These are phyloP conservation scores for Orthosia cruda DNA, from an alignment of 2,888 invertebrate species.

Conservation along the genomic window DNA sequence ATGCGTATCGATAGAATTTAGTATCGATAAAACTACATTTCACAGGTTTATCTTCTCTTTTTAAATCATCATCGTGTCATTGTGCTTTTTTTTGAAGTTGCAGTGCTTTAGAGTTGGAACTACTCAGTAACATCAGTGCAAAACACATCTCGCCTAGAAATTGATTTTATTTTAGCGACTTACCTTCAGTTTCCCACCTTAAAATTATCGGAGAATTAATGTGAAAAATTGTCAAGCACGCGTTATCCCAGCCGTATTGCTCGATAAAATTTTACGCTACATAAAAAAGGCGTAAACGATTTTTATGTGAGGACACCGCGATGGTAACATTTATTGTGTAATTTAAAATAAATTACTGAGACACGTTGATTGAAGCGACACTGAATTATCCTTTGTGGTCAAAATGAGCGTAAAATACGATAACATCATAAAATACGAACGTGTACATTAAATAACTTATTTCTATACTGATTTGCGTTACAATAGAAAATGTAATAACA, in stretches of 20 bases:
- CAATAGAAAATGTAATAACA: slow-evolving; percentile 20
- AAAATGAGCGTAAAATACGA: slow-evolving; percentile 28
- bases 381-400: slow-evolving; percentile 27
- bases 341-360: slow-evolving; percentile 13
- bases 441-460: slow-evolving; percentile 15
- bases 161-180: too few relatives aligned
- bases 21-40: slow-evolving; percentile 32
- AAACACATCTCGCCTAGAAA: too few relatives aligned
- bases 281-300: neutral
- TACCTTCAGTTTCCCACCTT: too few relatives aligned
- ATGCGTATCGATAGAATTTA: slow-evolving; percentile 25
- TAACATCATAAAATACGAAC: slow-evolving; percentile 21
- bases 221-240: too few relatives aligned
- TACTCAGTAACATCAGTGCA: too few relatives aligned
- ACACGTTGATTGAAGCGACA: slow-evolving; percentile 18
- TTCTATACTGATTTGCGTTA: slow-evolving; percentile 16
- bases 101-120: too few relatives aligned
- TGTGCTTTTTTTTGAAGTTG: too few relatives aligned
- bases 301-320: neutral
- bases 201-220: too few relatives aligned
- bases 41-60: too few relatives aligned
- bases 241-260: too few relatives aligned
- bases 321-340: slow-evolving; percentile 1
- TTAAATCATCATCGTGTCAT: too few relatives aligned
- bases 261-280: neutral